These are phyloP conservation scores for Heterohyrax brucei DNA, from an alignment of 2,797 vertebrate species.

Conservation along the genomic window DNA sequence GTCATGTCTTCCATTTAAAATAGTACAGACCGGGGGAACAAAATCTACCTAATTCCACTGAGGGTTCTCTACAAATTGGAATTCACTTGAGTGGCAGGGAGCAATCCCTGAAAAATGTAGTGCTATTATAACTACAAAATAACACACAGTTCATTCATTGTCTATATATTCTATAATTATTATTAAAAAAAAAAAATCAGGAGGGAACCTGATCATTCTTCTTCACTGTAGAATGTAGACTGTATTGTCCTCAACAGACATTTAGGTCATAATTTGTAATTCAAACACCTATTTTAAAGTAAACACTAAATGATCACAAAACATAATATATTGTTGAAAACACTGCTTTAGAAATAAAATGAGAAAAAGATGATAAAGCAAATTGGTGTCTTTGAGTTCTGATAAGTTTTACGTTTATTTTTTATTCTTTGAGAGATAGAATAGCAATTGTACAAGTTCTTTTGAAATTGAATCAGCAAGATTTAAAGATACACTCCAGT, in stretches of 20 bases:
- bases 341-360: not conserved
- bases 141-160: not conserved
- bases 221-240: not conserved
- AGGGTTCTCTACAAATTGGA: not conserved
- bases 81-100: not conserved
- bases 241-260: not conserved
- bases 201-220: not conserved
- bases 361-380: not conserved
- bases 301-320: not conserved
- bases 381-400: not conserved
- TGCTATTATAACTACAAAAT: not conserved
- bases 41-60: not conserved
- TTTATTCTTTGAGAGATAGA: not conserved
- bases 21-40: not conserved
- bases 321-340: not conserved
- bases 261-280: not conserved
- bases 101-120: not conserved
- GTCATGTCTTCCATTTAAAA: not conserved
- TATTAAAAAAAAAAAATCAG: conserved; percentile 10
- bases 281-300: not conserved
- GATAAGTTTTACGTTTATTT: not conserved
- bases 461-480: not conserved
- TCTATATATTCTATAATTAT: conserved; percentile 9
- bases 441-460: not conserved
- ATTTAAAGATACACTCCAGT: not conserved